Conservation (phyloP, 2,888 invertebrate species). For the Apotomis turbidana region DNA sequence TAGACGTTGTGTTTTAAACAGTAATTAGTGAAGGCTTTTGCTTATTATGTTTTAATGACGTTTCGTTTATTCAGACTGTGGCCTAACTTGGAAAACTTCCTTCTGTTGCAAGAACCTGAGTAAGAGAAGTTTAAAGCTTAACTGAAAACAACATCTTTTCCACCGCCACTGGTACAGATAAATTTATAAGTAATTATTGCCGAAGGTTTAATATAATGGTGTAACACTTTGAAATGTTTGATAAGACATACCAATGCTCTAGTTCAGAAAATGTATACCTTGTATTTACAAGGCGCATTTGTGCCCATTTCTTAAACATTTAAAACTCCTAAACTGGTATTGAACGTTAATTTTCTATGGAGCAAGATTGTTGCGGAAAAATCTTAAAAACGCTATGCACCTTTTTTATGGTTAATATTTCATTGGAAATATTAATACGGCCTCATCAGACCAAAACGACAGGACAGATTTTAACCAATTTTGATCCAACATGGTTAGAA, state of each 20-base stretch:
- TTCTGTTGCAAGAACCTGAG: neutral
- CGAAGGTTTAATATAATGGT: neutral
- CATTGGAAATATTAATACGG: too few relatives aligned
- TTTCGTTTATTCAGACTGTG: constrained; percentile 13
- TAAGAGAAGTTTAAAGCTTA: neutral
- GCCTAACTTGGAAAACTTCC: neutral
- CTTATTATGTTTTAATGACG: constrained; percentile 33
- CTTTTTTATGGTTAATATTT: too few relatives aligned
- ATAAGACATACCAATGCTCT: neutral
- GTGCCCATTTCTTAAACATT: too few relatives aligned
- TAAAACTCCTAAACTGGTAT: too few relatives aligned
- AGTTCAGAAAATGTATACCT: neutral
- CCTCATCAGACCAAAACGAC: too few relatives aligned
- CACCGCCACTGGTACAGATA: neutral
- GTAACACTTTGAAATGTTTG: neutral
- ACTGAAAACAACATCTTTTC: neutral
- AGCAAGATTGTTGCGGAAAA: too few relatives aligned
- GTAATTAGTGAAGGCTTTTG: constrained; percentile 31
- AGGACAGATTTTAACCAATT: too few relatives aligned
- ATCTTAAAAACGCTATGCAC: too few relatives aligned
- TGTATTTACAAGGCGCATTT: too few relatives aligned
- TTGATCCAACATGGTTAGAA: too few relatives aligned
- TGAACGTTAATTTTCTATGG: too few relatives aligned
- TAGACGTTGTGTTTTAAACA: constrained; percentile 26
- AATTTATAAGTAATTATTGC: neutral